phyloP scores from a whole-genome alignment of 64 coral and sea anemone species.

The Stichodactyla helianthus region DNA sequence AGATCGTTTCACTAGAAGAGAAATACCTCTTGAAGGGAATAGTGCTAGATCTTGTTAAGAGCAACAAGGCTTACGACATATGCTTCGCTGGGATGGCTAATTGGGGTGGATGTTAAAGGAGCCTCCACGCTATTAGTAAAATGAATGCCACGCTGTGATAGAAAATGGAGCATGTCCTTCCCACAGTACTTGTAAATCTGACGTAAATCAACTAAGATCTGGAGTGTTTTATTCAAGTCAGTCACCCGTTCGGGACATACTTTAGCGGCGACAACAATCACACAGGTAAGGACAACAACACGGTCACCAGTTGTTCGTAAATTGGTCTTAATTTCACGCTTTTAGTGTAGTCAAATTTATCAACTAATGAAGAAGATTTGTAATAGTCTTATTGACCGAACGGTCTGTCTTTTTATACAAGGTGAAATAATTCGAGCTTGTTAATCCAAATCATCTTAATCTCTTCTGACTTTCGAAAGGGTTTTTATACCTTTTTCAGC shows the following conservation, averaged over 20 bases:
- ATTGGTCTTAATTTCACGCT: background rate
- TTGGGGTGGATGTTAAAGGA: background rate
- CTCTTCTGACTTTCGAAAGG: background rate
- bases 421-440: background rate
- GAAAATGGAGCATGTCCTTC: background rate
- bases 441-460: background rate
- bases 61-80: background rate
- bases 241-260: background rate
- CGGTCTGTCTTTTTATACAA: background rate
- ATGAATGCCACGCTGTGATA: background rate
- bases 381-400: background rate
- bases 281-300: background rate
- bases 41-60: background rate
- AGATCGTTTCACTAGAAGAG: background rate
- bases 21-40: background rate
- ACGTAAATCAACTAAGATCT: conserved; percentile 7
- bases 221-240: background rate
- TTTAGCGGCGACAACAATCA: background rate
- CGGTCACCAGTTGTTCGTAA: background rate
- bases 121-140: background rate
- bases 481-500: background rate
- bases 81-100: background rate
- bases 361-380: background rate
- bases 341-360: background rate
- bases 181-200: conserved; percentile 3